A percentile compares a stretch with the other conserved stretches of the same genome.
Evolutionary conservation across 2,888 invertebrate species (phyloP).

Genomic region (Nomada lathburiana): DNA sequence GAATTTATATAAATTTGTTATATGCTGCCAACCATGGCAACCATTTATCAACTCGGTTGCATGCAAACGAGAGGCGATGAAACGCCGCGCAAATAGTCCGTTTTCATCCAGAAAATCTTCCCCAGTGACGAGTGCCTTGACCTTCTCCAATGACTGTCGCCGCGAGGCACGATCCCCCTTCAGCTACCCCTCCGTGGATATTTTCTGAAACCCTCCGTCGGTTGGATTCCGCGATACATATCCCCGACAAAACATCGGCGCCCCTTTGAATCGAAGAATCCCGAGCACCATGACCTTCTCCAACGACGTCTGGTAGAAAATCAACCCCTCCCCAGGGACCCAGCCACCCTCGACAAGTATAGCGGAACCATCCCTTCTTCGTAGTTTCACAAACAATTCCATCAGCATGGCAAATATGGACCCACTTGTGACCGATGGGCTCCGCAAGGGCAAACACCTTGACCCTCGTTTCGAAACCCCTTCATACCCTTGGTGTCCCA

Average conservation of each 20-base stretch:
- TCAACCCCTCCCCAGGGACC: neutral
- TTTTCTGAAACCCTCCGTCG: neutral
- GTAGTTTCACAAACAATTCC: conserved; percentile 41
- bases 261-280: conserved; percentile 41
- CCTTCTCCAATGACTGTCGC: conserved; percentile 29
- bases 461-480: conserved; percentile 26
- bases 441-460: conserved; percentile 21
- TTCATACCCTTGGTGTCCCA: too few relatives aligned
- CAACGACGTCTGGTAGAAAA: conserved; percentile 25
- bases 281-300: conserved; percentile 33
- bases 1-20: too few relatives aligned
- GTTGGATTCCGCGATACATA: conserved; percentile 16
- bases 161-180: conserved; percentile 15
- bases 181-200: neutral
- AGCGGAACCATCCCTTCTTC: conserved; percentile 5
- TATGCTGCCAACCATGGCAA: too few relatives aligned
- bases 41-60: too few relatives aligned
- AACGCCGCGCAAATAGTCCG: too few relatives aligned
- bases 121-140: conserved; percentile 17
- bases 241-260: conserved; percentile 21
- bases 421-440: neutral
- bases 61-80: too few relatives aligned
- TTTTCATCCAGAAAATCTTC: too few relatives aligned
- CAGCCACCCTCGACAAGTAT: neutral
- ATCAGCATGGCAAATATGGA: conserved; percentile 34